Percentiles rank a stretch among this genome's conserved stretches.
phyloP scores from a whole-genome alignment of 1,140 invertebrate genomes.

The Penaeus indicus region DNA sequence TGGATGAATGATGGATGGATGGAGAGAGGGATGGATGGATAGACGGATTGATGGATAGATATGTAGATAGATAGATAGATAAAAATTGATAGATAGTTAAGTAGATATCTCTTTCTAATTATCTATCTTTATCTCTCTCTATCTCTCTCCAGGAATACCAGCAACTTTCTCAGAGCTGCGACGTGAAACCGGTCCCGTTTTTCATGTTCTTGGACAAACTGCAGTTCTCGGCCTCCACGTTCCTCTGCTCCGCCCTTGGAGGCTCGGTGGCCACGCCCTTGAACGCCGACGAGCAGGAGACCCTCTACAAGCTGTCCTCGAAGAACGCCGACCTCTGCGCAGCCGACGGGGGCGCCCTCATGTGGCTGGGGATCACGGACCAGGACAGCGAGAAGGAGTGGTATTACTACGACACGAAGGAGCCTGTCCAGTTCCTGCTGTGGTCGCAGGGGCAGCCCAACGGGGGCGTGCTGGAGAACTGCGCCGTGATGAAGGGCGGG shows the following conservation, averaged over 20 bases:
- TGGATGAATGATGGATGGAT: no score
- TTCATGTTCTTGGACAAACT: constrained; percentile 43
- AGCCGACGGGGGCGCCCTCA: constrained; percentile 22
- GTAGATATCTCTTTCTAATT: no score
- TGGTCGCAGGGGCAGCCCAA: constrained; percentile 48
- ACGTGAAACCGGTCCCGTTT: constrained; percentile 22
- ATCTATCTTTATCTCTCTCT: no score
- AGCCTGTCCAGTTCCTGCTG: constrained; percentile 18
- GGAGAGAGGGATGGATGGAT: no score
- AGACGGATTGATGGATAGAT: no score
- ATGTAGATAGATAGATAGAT: no score
- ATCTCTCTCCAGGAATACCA: not conserved
- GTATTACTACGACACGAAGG: no score
- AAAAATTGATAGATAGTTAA: no score
- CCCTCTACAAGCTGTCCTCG: constrained; percentile 11
- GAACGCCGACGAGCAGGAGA: constrained; percentile 26
- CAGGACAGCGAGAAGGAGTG: not conserved
- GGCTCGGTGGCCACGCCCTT: constrained; percentile 11
- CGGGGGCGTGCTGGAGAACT: constrained; percentile 7
- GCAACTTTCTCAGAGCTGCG: not conserved
- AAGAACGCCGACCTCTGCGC: constrained; percentile 3
- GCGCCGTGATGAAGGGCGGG: constrained; percentile 42
- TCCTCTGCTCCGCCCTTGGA: constrained; percentile 38
- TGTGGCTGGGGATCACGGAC: constrained; percentile 54
- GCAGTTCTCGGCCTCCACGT: not conserved